Conservation (phyloP, 2,797 vertebrate genomes). For the Enoplosus armatus region DNA sequence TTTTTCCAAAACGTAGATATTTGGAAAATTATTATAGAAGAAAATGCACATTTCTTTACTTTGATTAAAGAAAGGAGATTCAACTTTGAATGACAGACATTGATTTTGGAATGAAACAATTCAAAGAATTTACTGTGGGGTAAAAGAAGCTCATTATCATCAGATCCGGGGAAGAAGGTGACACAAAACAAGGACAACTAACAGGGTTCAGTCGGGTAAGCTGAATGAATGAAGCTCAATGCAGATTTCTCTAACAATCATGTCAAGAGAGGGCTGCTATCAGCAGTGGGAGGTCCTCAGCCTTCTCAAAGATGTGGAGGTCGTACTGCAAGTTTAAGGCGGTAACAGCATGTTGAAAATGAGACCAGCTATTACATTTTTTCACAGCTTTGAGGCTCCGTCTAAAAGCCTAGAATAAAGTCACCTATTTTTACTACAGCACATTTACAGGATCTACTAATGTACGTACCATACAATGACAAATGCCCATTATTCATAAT, state of each 20-base stretch:
- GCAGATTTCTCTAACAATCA: neutral
- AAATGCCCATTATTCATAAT: constrained; percentile 5
- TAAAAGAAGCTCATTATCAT: neutral
- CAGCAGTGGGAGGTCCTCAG: neutral
- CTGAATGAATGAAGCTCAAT: constrained; percentile 1
- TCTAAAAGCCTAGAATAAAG: constrained; percentile 13
- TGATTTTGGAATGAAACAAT: constrained; percentile 42
- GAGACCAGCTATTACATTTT: constrained; percentile 9
- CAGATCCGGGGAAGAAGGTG: neutral
- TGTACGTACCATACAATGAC: neutral
- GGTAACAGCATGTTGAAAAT: neutral
- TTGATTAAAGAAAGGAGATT: neutral
- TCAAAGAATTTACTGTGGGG: neutral
- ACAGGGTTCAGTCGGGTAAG: neutral
- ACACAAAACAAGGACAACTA: constrained; percentile 21
- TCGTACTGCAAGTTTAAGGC: neutral
- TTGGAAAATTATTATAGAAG: neutral
- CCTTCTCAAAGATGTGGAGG: neutral
- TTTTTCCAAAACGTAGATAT: neutral
- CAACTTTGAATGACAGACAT: neutral
- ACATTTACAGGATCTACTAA: constrained; percentile 6
- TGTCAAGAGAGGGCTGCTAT: neutral
- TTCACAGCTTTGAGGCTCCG: neutral
- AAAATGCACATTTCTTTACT: constrained; percentile 1
- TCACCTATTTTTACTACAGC: neutral